Base-by-base conservation (phyloP, 1,140 invertebrate genomes). In the fruit fly (Drosophila melanogaster) region DNA sequence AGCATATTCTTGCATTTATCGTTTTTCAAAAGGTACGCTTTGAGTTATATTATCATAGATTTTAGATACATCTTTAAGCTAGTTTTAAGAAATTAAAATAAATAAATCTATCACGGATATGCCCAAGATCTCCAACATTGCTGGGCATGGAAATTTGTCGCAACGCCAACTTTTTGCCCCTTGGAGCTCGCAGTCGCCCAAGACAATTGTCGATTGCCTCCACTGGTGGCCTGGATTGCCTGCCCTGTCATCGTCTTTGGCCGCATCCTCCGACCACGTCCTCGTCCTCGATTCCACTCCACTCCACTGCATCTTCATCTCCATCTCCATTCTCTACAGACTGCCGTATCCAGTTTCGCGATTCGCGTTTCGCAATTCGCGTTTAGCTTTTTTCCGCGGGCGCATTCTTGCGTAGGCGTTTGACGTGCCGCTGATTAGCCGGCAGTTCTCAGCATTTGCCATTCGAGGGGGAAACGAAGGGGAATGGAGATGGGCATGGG, bases 351-450 rank as follows among this genome's bases (percentile, higher is more conserved):
- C 33, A 57, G 57, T 62, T 58, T 53, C 50, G 46, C 51, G 14
- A n/a, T 26, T 47, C 14, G 24, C 44, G 14, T n/a, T n/a, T n/a
- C n/a, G n/a, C n/a, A n/a, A 24, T 58, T 53, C 41, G 44, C 46
- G n/a, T 61, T 41, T 54, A 38, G 41, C 57, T 61, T 60, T 53
- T 56, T 56, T 67, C 44, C 46, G 8, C 26, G 14, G 40, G 62
- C 60, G 30, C 60, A 81, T 72, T 81, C 76, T 59, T 50, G 83
- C 69, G 81, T 86, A 41, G 81, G 81, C 83, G 81, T 77, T 75
- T 79, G 78, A 81, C 64, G 71, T 81, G 60, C 81, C 80, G 76
- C 77, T 86, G 83, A 86, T 87, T 87, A 83, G 83, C 69, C 65
- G 43, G 74, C 77, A 69, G 30, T 77, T 40, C n/a, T 40, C 24